Conservation (phyloP, 1,140 invertebrate species). For the Drosophila arawakana region DNA sequence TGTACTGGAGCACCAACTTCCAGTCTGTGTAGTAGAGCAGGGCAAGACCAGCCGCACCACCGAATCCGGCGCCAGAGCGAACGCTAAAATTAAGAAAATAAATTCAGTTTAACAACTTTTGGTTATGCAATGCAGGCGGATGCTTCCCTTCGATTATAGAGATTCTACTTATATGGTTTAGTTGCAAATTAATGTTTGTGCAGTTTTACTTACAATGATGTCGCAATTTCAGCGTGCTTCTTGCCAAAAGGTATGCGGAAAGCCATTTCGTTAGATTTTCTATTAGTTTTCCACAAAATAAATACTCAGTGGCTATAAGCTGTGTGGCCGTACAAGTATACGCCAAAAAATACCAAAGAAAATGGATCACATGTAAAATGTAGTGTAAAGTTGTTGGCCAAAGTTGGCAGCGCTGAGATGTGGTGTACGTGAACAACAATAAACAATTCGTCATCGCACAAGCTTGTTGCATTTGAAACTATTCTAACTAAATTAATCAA, state of each 20-base stretch:
- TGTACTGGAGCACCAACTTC: conserved; percentile 88
- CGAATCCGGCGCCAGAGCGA: conserved; percentile 87
- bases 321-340: conserved; percentile 20
- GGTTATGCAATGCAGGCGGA: conserved; percentile 64
- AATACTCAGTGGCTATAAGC: conserved; percentile 18
- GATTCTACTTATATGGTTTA: too few relatives aligned
- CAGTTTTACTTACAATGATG: conserved; percentile 85
- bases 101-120: conserved; percentile 5
- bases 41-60: conserved; percentile 86
- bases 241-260: conserved; percentile 80
- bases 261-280: conserved; percentile 55
- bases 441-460: conserved; percentile 55
- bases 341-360: conserved; percentile 35
- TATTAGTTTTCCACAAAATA: conserved; percentile 42
- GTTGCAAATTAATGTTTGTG: not conserved
- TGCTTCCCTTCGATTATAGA: not conserved
- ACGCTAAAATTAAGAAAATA: conserved; percentile 84
- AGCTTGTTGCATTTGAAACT: not conserved
- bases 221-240: conserved; percentile 79
- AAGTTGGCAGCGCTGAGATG: conserved; percentile 23
- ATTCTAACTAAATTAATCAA: conserved; percentile 19
- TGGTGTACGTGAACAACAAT: conserved; percentile 49
- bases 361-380: not conserved
- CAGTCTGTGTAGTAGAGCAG: conserved; percentile 91
- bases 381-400: not conserved